A percentile compares a stretch with the other conserved stretches of the same genome.
These are phyloP conservation scores for Toxostoma redivivum DNA, from an alignment of 2,113 vertebrate species.

Conservation along the genomic window DNA sequence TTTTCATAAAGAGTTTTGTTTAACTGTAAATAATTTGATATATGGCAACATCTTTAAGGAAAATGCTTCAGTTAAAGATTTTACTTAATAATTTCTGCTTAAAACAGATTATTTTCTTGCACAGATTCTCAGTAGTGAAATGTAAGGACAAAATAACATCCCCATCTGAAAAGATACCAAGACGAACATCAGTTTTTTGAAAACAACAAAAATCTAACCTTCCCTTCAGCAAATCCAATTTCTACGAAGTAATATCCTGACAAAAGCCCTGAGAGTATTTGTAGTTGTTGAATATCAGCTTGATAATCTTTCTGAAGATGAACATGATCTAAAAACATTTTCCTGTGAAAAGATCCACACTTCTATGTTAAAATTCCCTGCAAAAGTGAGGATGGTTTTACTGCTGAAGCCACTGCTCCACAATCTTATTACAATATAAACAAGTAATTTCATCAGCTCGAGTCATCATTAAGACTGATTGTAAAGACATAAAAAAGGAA, in stretches of 20 bases:
- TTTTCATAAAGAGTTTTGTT: not conserved
- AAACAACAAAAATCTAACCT: not conserved
- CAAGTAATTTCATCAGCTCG: not conserved
- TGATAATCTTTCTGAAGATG: not conserved
- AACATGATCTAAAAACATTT: not conserved
- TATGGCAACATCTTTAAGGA: not conserved
- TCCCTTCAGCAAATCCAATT: not conserved
- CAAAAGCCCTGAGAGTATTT: not conserved
- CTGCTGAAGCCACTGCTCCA: not conserved
- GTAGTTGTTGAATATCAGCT: not conserved
- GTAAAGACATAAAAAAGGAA: not conserved
- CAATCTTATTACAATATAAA: not conserved
- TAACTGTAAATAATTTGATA: not conserved
- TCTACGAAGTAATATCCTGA: not conserved
- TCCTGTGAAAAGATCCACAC: not conserved
- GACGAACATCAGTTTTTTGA: not conserved
- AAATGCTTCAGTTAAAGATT: not conserved
- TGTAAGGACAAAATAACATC: not conserved
- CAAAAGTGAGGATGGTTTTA: not conserved
- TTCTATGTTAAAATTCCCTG: not conserved
- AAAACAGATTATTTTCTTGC: not conserved
- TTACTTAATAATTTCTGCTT: not conserved
- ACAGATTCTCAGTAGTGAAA: not conserved
- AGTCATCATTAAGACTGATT: not conserved
- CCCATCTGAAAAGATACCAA: not conserved